Percentiles rank a stretch among this genome's conserved stretches.
These are phyloP conservation scores for Arion vulgaris DNA, from an alignment of 1,140 invertebrate genomes.

Conservation along the genomic window DNA sequence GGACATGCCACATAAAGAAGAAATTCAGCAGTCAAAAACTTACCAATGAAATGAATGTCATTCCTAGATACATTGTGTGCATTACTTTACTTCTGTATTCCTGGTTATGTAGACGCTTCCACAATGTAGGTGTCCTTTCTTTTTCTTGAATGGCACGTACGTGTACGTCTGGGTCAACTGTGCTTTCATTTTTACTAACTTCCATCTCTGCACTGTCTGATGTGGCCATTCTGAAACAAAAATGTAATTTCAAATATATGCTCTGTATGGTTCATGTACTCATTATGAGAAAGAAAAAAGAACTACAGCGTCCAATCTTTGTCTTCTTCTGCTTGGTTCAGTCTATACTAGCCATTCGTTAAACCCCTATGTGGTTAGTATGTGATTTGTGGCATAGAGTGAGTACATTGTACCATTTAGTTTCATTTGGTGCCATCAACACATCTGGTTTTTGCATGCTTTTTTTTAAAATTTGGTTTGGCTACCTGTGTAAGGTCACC, in stretches of 20 bases:
- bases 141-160: neutral
- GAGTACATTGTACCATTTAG: no score
- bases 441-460: no score
- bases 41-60: constrained; percentile 15
- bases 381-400: no score
- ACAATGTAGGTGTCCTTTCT: neutral
- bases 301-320: no score
- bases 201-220: neutral
- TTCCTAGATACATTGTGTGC: neutral
- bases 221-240: neutral
- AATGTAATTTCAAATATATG: neutral
- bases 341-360: no score
- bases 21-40: neutral
- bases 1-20: no score
- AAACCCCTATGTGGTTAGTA: no score
- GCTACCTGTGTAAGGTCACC: no score
- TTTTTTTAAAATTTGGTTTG: no score
- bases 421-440: no score
- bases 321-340: no score
- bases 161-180: neutral
- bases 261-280: neutral
- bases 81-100: constrained; percentile 18
- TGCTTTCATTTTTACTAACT: neutral
- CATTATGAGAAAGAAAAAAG: no score
- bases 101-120: neutral